Percentiles rank a stretch among this genome's conserved stretches.
phyloP scores from a whole-genome alignment of 2,113 vertebrate genomes.

The Corythornis cristatus region DNA sequence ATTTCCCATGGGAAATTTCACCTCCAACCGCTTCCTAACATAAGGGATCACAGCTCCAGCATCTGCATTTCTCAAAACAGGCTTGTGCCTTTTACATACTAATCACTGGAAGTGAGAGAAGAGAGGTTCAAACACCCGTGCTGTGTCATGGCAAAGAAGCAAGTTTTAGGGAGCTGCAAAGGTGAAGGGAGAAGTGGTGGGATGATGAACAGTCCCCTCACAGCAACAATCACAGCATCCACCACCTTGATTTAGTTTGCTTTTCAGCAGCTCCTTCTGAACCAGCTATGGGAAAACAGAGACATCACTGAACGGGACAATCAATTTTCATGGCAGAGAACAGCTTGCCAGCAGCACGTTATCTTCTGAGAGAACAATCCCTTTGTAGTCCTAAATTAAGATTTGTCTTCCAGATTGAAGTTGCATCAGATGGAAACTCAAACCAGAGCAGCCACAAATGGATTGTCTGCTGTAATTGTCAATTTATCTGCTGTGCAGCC shows the following conservation, averaged over 20 bases:
- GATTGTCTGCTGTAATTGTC: background rate
- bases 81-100: background rate
- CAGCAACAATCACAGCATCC: background rate
- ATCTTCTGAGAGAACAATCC: background rate
- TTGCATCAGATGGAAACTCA: constrained; percentile 4
- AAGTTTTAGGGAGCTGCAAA: background rate
- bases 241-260: fast-evolving
- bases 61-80: background rate
- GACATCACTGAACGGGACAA: background rate
- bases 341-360: background rate
- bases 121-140: no score
- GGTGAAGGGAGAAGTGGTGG: background rate
- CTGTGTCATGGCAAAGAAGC: fast-evolving
- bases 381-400: constrained; percentile 5
- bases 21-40: background rate
- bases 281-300: background rate
- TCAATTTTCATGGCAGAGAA: constrained; percentile 1
- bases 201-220: background rate
- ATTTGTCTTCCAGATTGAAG: constrained; percentile 5
- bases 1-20: background rate
- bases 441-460: background rate
- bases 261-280: background rate
- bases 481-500: background rate
- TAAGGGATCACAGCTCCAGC: background rate
- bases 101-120: background rate